Base-by-base conservation (phyloP, 1,140 invertebrate genomes). In the Bombus soroeensis region DNA sequence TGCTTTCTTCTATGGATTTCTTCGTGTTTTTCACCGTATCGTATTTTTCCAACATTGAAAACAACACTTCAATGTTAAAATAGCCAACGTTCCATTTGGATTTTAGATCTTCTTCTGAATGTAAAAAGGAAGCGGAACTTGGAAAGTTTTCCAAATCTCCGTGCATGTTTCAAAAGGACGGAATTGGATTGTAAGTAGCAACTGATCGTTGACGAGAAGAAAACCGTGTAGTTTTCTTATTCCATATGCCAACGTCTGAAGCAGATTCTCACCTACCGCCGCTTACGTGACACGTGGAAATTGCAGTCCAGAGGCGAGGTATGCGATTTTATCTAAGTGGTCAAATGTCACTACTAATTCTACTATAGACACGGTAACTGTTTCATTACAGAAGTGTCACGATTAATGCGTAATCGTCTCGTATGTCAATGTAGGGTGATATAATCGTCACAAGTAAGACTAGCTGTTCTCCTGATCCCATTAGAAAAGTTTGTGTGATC, bases 381-480 rank as follows among this genome's bases (percentile, higher is more conserved):
- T 25, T 34, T 41, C 53, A 53, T 68, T 68, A 66, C 15, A 53
- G 43, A 68, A 83, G 13, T 47, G n/a, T 34, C 28, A 53, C 43
- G 41, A 76, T 76, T 76, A 75, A 76, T 68, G 8, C 62, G 43
- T 76, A 66, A 83, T 75, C 34, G 43, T 83, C 34, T 82, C 53
- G 66, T 34, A 64, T 10, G n/a, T 13, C 37, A 53, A 73, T 34
- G 28, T 43, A 73, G 28, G 22, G 22, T 1, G 6, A 25, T 22
- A 53, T 41, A 53, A 41, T 82, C 13, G 15, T 25, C 25, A 9
- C 25, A 53, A 53, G 76, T 70, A 39, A 71, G 22, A 73, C 72
- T 81, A 62, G 37, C 53, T 43, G n/a, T 32, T 9, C n/a, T 22
- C 25, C 34, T 81, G 32, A 34, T 72, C 66, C 53, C 78, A 25